Base-by-base conservation (phyloP, 1,140 invertebrate genomes). In the Pantala flavescens region DNA sequence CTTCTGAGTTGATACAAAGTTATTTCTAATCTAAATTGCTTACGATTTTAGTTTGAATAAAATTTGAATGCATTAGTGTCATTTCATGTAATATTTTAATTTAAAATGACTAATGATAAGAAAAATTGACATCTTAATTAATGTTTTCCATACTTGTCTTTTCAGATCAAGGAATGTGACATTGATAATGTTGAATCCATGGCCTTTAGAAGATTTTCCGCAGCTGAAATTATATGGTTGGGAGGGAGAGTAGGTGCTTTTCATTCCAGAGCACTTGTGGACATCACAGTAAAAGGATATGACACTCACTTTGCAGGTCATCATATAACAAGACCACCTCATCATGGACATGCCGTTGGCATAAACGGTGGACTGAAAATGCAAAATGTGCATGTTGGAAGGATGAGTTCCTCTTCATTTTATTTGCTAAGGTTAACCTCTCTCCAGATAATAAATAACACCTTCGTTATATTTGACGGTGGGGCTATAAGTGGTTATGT, bases 171-270 rank as follows among this genome's bases (percentile, higher is more conserved):
- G 19, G 84, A 90, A 77, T 87, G 86, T 74, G 79, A 77, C 0
- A 82, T 91, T 23, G 84, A 85, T 24, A 84, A 82, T 11, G 84
- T 92, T 21, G 88, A 91, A 77, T 85, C 87, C 24, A 90, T 92
- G 80, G 87, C 90, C 0, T 92, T 93, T 78, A 93, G 93, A 75
- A 91, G 92, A 80, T 92, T 94, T 79, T 85, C 87, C 36, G 87
- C 90, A 0, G 83, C 86, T 42, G 87, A 87, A 76, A 83, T 92
- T 11, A 80, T 82, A 77, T 74, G 87, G 42, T 83, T 92, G 36
- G 84, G 84, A 0, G 85, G 86, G 0, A 84, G 82, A 19, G 84
- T 91, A 43, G 79, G 83, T 2, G 79, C 80, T 0, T 79, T 83
- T 42, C 75, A 90, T 70, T 90, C 90, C 0, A 92, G 49, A 63